Conservation (phyloP, 2,113 vertebrate species). For the Hippoglossus stenolepis region DNA sequence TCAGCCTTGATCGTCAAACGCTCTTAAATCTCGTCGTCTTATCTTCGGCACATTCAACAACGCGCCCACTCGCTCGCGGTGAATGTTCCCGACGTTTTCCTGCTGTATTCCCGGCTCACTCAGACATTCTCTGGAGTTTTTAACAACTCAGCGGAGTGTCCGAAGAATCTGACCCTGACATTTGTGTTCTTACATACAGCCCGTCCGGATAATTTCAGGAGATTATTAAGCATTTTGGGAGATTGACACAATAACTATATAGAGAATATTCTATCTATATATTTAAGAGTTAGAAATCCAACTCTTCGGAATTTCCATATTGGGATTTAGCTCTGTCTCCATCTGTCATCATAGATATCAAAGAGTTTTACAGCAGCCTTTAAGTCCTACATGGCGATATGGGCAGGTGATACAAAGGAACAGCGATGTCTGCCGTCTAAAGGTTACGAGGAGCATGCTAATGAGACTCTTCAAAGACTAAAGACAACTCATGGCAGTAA, state of each 20-base stretch:
- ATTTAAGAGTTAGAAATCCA: slow-evolving; percentile 4
- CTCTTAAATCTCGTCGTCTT: no score
- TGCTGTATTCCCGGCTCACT: no score
- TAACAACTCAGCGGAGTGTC: no score
- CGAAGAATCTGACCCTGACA: no score
- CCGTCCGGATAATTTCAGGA: no score
- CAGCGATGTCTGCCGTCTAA: slow-evolving; percentile 14
- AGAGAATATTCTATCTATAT: neutral
- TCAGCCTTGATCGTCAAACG: no score
- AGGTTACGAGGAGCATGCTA: slow-evolving; percentile 30
- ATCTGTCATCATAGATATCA: slow-evolving; percentile 44
- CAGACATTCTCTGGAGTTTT: no score
- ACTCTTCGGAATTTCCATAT: slow-evolving; percentile 33
- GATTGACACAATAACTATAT: neutral
- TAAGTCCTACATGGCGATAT: neutral
- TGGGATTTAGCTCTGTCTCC: slow-evolving; percentile 18
- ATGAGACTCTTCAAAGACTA: slow-evolving; percentile 52
- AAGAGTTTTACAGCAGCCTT: slow-evolving; percentile 3
- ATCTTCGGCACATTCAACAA: no score
- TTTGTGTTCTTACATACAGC: no score
- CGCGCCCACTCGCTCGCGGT: no score
- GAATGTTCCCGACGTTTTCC: no score
- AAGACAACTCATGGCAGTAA: slow-evolving; percentile 18
- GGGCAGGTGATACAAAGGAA: slow-evolving; percentile 32
- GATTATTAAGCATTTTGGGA: no score